Evolutionary conservation across 2,797 vertebrate genomes (phyloP), one percentile per base, ranked within the genome.

Genomic region (Lutjanus argentimaculatus): DNA sequence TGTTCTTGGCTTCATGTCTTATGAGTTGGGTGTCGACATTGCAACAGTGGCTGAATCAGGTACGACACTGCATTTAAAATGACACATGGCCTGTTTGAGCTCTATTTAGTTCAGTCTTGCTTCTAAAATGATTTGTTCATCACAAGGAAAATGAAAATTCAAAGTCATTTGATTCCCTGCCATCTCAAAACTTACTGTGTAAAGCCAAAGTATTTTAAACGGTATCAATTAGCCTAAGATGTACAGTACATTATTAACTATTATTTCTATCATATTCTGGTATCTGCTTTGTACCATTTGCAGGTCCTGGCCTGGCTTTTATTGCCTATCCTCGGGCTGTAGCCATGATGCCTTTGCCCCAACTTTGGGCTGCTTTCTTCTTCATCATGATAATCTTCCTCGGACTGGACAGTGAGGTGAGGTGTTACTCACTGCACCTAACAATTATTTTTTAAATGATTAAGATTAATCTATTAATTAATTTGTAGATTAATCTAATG

Each of bases 301-400:
- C 88, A 98, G 97, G 97, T 92, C 97, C 97, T 16, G 97, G 97
- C 0, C 89, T 98, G 83, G 97, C 96, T 9, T 98, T 98, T 85
- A 97, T 97, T 21, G 97, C 96, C 0, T 98, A 97, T 62, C 97
- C 97, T 45, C 94, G 95, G n/a, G 97, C 97, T 11, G 96, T 98
- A 66, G 95, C 96, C 2, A 92, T 98, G 95, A 98, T 98, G 97
- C 97, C 97, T 0, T 43, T 95, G 4, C 97, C 97, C 49, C 97
- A 97, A 57, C 94, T 98, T 55, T 98, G 97, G 97, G 96, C 97
- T n/a, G 94, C 95, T 75, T 96, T 96, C 52, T 98, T 98, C 92
- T 98, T 98, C 86, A 86, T 97, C 69, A 98, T 98, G 97, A 92
- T 98, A 62, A 92, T 98, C 82, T 96, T 98, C 84, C 87, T 98